Percentiles rank a stretch among this genome's conserved stretches.
Conservation (phyloP, 2,888 invertebrate species). For the Agonopterix heracliana region DNA sequence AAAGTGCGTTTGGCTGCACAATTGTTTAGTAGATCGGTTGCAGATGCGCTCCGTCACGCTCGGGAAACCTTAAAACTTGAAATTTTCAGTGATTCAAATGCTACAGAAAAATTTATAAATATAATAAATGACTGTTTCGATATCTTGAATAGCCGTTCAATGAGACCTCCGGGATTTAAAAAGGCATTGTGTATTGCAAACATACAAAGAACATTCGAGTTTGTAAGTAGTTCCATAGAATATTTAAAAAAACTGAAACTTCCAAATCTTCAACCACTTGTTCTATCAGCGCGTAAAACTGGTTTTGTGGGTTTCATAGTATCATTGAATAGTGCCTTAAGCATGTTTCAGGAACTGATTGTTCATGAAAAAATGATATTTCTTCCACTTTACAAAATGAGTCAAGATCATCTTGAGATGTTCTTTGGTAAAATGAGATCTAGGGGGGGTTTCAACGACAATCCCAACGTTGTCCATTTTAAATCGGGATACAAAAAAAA, state of each 20-base stretch:
- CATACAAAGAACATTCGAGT: slow-evolving; percentile 9
- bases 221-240: slow-evolving; percentile 10
- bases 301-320: slow-evolving; percentile 18
- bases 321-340: slow-evolving; percentile 14
- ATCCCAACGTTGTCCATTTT: slow-evolving; percentile 17
- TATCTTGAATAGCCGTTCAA: slow-evolving; percentile 13
- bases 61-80: slow-evolving; percentile 1
- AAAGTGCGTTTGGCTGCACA: too few relatives aligned
- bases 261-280: slow-evolving; percentile 1
- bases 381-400: slow-evolving; percentile 10
- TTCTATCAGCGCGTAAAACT: slow-evolving; percentile 16
- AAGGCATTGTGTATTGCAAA: slow-evolving; percentile 16
- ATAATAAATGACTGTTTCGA: slow-evolving; percentile 16
- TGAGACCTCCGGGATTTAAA: slow-evolving; percentile 17
- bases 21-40: slow-evolving; percentile 11
- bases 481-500: slow-evolving; percentile 13
- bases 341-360: slow-evolving; percentile 9
- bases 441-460: slow-evolving; percentile 17
- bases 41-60: slow-evolving; percentile 10
- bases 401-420: slow-evolving; percentile 14
- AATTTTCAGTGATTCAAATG: slow-evolving; percentile 11
- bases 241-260: slow-evolving; percentile 9
- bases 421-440: slow-evolving; percentile 16
- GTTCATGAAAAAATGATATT: slow-evolving; percentile 5
- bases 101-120: slow-evolving; percentile 13